These are phyloP conservation scores for Mesochorus sp. DNA, from an alignment of 2,888 invertebrate genomes.

Conservation along the genomic window DNA sequence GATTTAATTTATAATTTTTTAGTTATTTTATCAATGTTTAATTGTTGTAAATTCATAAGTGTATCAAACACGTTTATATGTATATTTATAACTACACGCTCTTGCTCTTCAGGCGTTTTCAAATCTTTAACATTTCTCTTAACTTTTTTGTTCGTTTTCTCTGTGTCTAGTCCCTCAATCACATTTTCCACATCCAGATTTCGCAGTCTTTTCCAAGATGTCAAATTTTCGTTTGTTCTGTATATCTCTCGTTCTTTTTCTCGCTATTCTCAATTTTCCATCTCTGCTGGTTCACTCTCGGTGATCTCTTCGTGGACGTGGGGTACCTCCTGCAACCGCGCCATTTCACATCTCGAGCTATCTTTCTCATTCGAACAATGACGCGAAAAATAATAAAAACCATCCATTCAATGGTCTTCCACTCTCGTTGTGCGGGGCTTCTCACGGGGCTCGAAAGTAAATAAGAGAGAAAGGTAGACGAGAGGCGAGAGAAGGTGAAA, in stretches of 20 bases:
- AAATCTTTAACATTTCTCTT: slow-evolving; percentile 4
- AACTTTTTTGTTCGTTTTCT: not conserved
- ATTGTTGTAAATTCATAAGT: too few species aligned
- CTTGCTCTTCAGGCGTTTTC: not conserved
- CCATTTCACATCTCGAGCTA: slow-evolving; percentile 29
- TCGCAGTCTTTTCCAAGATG: slow-evolving; percentile 19
- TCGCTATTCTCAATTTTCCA: not conserved
- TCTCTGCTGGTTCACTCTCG: slow-evolving; percentile 23
- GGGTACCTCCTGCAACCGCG: not conserved
- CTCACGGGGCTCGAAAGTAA: not conserved
- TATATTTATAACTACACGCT: not conserved
- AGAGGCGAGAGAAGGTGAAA: not conserved
- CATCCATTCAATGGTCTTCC: slow-evolving; percentile 45
- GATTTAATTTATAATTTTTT: not conserved
- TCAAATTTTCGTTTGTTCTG: slow-evolving; percentile 17
- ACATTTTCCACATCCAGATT: slow-evolving; percentile 23
- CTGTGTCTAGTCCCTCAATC: slow-evolving; percentile 11
- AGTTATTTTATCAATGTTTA: too few species aligned
- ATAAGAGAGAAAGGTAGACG: not conserved
- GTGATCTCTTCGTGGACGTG: slow-evolving; percentile 33
- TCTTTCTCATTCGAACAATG: slow-evolving; percentile 51
- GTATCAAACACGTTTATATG: not conserved
- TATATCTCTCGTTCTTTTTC: not conserved
- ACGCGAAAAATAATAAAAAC: slow-evolving; percentile 65
- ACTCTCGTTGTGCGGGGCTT: not conserved